phyloP scores from a whole-genome alignment of 2,888 invertebrate species.

The Meganola albula region DNA sequence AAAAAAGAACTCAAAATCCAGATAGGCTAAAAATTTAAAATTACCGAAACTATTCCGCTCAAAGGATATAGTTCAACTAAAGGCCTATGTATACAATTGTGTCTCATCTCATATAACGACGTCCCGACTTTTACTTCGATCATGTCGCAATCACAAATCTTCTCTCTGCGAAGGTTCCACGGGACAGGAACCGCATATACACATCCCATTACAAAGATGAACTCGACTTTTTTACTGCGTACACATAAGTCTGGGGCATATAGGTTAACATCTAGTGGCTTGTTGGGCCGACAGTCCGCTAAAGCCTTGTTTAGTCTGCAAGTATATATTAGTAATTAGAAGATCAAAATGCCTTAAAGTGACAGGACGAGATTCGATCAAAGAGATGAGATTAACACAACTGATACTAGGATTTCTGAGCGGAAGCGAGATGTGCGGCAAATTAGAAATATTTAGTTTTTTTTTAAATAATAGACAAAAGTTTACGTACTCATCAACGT shows the following conservation, averaged over 20 bases:
- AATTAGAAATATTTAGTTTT: too few relatives aligned
- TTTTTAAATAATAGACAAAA: too few relatives aligned
- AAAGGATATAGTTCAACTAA: constrained; percentile 51
- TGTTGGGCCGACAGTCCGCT: constrained; percentile 51
- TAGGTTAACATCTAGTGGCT: constrained; percentile 47
- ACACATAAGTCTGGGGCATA: constrained; percentile 62
- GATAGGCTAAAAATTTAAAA: too few relatives aligned
- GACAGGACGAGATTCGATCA: too few relatives aligned
- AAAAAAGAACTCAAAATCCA: too few relatives aligned
- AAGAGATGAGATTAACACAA: too few relatives aligned
- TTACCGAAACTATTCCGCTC: constrained; percentile 57
- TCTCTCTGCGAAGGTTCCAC: constrained; percentile 58
- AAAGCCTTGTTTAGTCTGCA: constrained; percentile 60
- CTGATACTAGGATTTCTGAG: too few relatives aligned
- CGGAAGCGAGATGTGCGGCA: too few relatives aligned
- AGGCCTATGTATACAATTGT: constrained; percentile 54
- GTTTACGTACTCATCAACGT: constrained; percentile 57
- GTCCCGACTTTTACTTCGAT: constrained; percentile 57
- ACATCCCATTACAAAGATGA: constrained; percentile 59
- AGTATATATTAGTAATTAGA: constrained; percentile 6
- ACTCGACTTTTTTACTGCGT: constrained; percentile 42
- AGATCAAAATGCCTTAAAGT: background rate
- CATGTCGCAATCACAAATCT: constrained; percentile 67
- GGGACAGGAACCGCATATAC: constrained; percentile 48
- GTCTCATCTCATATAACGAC: constrained; percentile 59